Base-by-base conservation (phyloP, 2,888 invertebrate species). In the Ptychoptera albimana region DNA sequence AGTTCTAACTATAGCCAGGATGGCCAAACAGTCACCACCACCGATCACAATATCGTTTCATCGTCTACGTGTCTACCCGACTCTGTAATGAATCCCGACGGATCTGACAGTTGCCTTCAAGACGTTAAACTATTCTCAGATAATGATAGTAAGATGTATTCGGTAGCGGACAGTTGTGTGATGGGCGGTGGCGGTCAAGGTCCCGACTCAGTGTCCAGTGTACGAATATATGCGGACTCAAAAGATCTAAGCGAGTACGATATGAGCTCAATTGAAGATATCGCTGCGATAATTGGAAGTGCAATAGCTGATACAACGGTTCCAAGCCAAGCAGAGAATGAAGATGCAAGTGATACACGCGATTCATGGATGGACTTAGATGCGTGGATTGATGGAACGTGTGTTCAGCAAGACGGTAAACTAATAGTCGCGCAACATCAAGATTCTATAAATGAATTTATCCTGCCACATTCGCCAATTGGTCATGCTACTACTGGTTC, bases 301-400 rank as follows among this genome's bases (percentile, higher is more conserved):
- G 87, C 88, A 45, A 87, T 89, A 53, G 88, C 86, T 2, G 88
- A 87, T 56, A 86, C 87, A 9, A 88, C 88, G 1, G 85, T 85
- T 34, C 80, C 82, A n/a, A 76, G 73, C 51, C 71, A 72, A 46
- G 70, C 73, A 48, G 72, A 74, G n/a, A 75, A 75, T 50, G 83
- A 83, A 50, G 82, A 82, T 43, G 79, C 79, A 1, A 68, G 73
- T 57, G 79, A 77, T 42, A 83, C 84, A 1, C 69, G 84, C 48
- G 86, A 87, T 54, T 81, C 80, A 52, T 89, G 88, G 88, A 83
- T 86, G 74, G 87, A 88, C 58, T 71, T 88, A 43, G 88, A 88
- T 50, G 82, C 83, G 46, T 87, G 84, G 84, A 85, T 89, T 52
- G 82, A 83, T 48, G 80, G 79, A 8, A 81, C 81, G 1, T 85